These are phyloP conservation scores for Champsocephalus esox DNA, from an alignment of 2,797 vertebrate species.

Conservation along the genomic window DNA sequence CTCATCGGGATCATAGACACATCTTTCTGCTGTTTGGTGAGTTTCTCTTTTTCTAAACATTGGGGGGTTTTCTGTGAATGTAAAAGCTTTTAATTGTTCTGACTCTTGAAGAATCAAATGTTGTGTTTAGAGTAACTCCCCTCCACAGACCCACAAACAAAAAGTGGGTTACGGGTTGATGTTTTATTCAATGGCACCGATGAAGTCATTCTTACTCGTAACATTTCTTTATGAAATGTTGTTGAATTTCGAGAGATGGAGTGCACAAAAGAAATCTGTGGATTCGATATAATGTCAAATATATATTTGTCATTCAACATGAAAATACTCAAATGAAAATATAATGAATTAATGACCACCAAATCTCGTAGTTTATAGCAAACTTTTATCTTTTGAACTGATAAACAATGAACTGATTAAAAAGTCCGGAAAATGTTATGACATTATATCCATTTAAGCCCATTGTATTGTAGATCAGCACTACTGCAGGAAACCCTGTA, in stretches of 20 bases:
- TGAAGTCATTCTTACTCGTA: not conserved
- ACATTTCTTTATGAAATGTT: not conserved
- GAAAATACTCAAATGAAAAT: not conserved
- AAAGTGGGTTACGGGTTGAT: not conserved
- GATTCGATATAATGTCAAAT: not conserved
- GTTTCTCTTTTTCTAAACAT: not conserved
- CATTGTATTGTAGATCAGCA: not conserved
- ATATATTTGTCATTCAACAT: not conserved
- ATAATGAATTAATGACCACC: not conserved
- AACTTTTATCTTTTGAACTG: not conserved
- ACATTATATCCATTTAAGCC: not conserved
- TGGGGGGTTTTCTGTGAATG: not conserved
- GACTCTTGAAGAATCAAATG: not conserved
- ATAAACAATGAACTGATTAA: not conserved
- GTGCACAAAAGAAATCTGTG: not conserved
- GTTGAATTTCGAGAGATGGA: not conserved
- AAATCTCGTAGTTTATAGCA: not conserved
- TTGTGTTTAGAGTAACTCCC: not conserved
- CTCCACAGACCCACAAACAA: not conserved
- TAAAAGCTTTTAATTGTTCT: not conserved
- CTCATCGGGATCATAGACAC: constrained; percentile 98
- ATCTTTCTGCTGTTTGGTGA: constrained; percentile 96
- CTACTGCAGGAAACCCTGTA: not conserved
- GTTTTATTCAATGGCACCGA: not conserved
- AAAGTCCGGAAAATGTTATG: not conserved